A percentile compares a stretch with the other conserved stretches of the same genome.
These are phyloP conservation scores for Capromys pilorides DNA, from an alignment of 2,797 vertebrate species.

Conservation along the genomic window DNA sequence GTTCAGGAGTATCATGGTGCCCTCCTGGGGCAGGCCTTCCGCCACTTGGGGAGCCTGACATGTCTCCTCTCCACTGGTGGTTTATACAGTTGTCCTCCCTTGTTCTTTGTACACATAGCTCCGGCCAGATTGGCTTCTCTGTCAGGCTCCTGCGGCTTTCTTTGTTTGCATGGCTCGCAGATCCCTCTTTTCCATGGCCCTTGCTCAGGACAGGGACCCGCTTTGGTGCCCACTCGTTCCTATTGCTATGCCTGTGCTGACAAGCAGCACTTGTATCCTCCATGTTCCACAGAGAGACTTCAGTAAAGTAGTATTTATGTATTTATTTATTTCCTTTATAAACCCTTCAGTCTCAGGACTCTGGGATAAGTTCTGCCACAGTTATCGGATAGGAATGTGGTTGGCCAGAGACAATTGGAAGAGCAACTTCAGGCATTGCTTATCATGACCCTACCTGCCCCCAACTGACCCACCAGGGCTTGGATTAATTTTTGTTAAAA, in stretches of 20 bases:
- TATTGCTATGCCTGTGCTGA: not conserved
- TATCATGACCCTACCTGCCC: not conserved
- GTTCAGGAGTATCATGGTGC: not conserved
- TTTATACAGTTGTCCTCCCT: not conserved
- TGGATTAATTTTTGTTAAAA: not conserved
- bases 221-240: not conserved
- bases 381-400: not conserved
- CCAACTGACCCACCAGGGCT: not conserved
- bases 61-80: not conserved
- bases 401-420: not conserved
- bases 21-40: not conserved
- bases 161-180: not conserved
- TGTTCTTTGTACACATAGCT: not conserved
- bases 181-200: not conserved
- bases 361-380: not conserved
- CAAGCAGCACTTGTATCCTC: not conserved
- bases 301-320: not conserved
- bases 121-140: not conserved
- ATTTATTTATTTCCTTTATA: constrained; percentile 2
- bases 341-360: not conserved
- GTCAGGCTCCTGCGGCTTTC: not conserved
- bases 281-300: not conserved
- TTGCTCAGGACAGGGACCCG: not conserved
- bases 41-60: not conserved
- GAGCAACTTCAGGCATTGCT: not conserved